Base-by-base conservation (phyloP, 2,797 vertebrate species). In the Sebastiscus tertius region DNA sequence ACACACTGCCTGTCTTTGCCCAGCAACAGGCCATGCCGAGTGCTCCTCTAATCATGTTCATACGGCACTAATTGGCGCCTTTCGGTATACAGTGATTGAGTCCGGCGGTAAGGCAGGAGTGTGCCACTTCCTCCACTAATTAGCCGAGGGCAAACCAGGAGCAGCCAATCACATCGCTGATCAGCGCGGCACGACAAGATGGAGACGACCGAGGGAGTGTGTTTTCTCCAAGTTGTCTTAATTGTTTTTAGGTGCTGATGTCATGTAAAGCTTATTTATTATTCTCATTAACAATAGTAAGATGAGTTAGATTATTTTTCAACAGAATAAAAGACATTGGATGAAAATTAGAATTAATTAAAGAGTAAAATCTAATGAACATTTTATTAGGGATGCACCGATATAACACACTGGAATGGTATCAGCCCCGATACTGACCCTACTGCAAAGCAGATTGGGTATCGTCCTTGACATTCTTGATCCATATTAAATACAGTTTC, bases 51-150 rank as follows among this genome's bases (percentile, higher is more conserved):
- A 94, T 94, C 89, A 88, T 81, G 86, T 86, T 92, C 90, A 90
- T 91, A 89, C 75, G 52, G 77, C 80, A 86, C 88, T 93, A 93
- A 95, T 90, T 92, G 87, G 90, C 79, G 81, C 86, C 86, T 94
- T 94, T 94, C 67, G 61, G 91, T 89, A 83, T 92, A 88, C 80
- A 85, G 82, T 90, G 88, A 94, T 94, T 85, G 87, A 90, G 87
- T 74, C 88, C 77, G 59, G 85, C 56, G 54, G 91, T 65, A 88
- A 92, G 92, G 64, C 88, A 64, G 70, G 81, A 77, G 76, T 55
- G 80, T 81, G 83, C 83, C 84, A 87, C 93, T 90, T 95, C 93
- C 91, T 89, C 73, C 69, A 73, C 76, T 81, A 93, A 95, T 95
- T 93, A 94, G 81, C 70, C 29, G 16, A 80, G 80, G 81, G 71